A percentile compares a stretch with the other conserved stretches of the same genome.
phyloP scores from a whole-genome alignment of 1,140 invertebrate genomes.

The Thalassaphorura encarpata region DNA sequence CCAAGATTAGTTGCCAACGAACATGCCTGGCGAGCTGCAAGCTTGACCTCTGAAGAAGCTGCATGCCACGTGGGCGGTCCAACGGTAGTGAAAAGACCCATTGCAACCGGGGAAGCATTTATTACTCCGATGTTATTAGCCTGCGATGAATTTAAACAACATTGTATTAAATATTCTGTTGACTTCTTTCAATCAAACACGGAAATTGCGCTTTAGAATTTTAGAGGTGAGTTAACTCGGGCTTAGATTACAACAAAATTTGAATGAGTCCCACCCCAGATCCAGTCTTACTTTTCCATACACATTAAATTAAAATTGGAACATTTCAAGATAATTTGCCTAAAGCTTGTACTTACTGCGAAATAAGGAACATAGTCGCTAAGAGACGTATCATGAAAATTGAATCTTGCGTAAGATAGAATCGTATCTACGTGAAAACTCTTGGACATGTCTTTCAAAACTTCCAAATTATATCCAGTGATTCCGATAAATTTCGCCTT shows the following conservation, averaged over 20 bases:
- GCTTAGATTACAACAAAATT: no score
- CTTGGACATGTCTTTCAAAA: constrained; percentile 61
- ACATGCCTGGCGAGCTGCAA: constrained; percentile 39
- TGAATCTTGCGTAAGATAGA: constrained; percentile 66
- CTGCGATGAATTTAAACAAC: constrained; percentile 43
- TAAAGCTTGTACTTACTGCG: constrained; percentile 43
- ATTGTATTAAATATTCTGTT: background rate
- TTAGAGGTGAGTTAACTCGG: no score
- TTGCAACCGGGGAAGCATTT: constrained; percentile 64
- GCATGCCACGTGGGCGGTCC: constrained; percentile 78
- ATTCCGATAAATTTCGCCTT: constrained; percentile 75
- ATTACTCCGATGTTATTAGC: constrained; percentile 62
- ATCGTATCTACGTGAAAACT: constrained; percentile 57
- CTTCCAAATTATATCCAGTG: constrained; percentile 71
- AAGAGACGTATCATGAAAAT: constrained; percentile 66
- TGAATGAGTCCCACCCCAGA: no score
- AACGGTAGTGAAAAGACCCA: constrained; percentile 67
- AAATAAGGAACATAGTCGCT: constrained; percentile 62
- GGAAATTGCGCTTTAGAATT: no score
- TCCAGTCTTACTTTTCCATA: no score
- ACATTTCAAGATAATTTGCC: background rate
- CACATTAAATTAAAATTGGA: no score
- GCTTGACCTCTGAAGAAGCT: constrained; percentile 55
- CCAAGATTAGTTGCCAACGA: constrained; percentile 35
- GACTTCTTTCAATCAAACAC: no score